These are phyloP conservation scores for Agonopterix alstromeriana DNA, from an alignment of 2,888 invertebrate species.

Conservation along the genomic window DNA sequence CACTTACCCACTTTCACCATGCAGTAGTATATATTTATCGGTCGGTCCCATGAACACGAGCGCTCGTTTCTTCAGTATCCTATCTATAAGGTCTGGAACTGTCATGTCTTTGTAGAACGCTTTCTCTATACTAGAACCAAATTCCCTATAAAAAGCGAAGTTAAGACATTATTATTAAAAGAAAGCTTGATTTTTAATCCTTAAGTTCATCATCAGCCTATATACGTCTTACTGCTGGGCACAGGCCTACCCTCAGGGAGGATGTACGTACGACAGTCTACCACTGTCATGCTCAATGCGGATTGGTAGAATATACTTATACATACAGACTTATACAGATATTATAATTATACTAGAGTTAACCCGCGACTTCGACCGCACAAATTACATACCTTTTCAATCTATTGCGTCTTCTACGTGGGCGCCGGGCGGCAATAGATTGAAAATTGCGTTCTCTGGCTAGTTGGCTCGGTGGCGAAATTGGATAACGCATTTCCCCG, in stretches of 20 bases:
- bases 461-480: no score
- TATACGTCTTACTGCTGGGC: neutral
- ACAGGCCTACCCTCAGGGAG: neutral
- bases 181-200: no score
- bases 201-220: neutral
- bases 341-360: no score
- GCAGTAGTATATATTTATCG: slow-evolving; percentile 71
- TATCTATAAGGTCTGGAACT: slow-evolving; percentile 72
- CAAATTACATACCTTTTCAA: no score
- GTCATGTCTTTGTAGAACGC: slow-evolving; percentile 76
- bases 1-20: slow-evolving; percentile 60
- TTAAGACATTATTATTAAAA: neutral
- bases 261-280: neutral
- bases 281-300: neutral
- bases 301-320: no score
- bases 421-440: no score
- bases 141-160: slow-evolving; percentile 40
- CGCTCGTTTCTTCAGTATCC: slow-evolving; percentile 75
- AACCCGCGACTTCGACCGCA: no score
- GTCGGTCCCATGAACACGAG: slow-evolving; percentile 60
- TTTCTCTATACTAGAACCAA: slow-evolving; percentile 69
- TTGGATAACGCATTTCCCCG: no score
- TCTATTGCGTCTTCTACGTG: no score
- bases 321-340: no score
- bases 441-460: no score